phyloP scores from a whole-genome alignment of 2,113 vertebrate genomes.

The Leucopsar rothschildi region DNA sequence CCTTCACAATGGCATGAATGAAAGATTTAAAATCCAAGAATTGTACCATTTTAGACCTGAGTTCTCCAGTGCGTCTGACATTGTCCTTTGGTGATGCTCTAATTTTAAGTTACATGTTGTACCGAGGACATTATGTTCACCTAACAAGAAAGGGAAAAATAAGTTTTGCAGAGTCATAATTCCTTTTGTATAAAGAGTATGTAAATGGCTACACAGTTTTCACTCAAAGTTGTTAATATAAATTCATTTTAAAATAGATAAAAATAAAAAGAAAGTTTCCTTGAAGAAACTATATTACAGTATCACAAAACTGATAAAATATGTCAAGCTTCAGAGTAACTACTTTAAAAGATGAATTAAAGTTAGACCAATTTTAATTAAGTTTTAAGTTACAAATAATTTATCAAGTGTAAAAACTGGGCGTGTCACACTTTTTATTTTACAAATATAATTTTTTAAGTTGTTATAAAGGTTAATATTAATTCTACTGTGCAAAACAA shows the following conservation, averaged over 20 bases:
- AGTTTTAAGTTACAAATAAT: neutral
- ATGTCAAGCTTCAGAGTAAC: neutral
- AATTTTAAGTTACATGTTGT: neutral
- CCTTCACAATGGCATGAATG: conserved; percentile 53
- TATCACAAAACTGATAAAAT: neutral
- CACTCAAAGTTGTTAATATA: neutral
- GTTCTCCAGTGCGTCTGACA: neutral
- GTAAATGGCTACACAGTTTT: neutral
- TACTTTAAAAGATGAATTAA: neutral
- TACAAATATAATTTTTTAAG: neutral
- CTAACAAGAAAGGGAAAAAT: neutral
- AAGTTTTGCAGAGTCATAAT: neutral
- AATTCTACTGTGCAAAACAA: neutral
- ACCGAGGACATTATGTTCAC: neutral
- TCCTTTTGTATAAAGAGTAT: neutral
- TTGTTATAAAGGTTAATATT: neutral
- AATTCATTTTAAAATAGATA: neutral
- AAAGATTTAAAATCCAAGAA: conserved; percentile 45
- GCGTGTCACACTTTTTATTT: neutral
- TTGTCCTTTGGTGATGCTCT: neutral
- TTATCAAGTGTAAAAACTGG: neutral
- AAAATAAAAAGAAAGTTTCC: neutral
- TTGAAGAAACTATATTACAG: neutral
- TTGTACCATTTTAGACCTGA: neutral
- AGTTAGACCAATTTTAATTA: neutral